Conservation (phyloP, 92 coral and sea anemone species). For the Porites cylindrica region DNA sequence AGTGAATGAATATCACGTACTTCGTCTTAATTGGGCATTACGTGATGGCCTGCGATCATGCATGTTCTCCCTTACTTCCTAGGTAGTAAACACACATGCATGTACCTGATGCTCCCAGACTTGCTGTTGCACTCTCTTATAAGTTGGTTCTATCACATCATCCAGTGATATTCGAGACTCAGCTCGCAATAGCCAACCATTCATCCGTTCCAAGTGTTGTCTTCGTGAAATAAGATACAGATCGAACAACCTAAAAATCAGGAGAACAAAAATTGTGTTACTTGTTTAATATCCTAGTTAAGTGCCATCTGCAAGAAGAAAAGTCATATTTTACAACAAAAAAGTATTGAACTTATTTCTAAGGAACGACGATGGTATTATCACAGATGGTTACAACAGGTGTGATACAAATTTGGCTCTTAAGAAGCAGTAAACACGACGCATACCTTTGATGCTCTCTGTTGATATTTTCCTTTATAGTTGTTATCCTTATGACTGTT, state of each 20-base stretch:
- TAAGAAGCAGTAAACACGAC: neutral
- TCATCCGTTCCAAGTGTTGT: conserved; percentile 73
- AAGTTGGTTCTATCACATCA: conserved; percentile 62
- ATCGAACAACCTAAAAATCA: conserved; percentile 58
- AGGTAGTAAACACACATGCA: neutral
- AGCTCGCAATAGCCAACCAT: conserved; percentile 80
- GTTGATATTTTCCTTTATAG: conserved; percentile 55
- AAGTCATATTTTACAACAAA: too few relatives aligned
- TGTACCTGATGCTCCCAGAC: conserved; percentile 63
- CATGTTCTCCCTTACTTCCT: too few relatives aligned
- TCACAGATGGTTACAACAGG: neutral
- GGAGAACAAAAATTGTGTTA: neutral
- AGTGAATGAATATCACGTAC: too few relatives aligned
- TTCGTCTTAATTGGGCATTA: too few relatives aligned
- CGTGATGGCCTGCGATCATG: neutral
- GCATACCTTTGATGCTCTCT: conserved; percentile 68
- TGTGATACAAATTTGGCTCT: too few relatives aligned
- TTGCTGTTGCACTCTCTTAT: conserved; percentile 49
- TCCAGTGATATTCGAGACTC: conserved; percentile 71
- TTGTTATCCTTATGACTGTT: conserved; percentile 58
- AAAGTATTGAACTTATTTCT: neutral
- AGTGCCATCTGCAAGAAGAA: too few relatives aligned
- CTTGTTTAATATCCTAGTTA: too few relatives aligned
- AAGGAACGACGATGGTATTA: neutral
- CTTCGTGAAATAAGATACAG: conserved; percentile 65